Evolutionary conservation across 2,888 invertebrate genomes (phyloP), one percentile per base, ranked within the genome.

Genomic region (Temnothorax unifasciatus): DNA sequence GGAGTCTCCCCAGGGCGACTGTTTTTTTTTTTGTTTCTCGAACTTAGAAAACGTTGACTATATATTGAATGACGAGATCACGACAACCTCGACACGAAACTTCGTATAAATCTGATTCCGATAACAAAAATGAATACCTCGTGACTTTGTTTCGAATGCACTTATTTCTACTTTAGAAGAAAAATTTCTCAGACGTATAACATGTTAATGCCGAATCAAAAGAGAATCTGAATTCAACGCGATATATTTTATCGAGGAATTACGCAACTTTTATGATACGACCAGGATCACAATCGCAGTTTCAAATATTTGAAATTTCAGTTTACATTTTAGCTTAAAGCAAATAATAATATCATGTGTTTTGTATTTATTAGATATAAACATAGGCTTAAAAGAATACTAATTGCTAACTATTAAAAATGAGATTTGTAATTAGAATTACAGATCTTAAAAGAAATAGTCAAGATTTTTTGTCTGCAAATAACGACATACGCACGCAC

Each of bases 11-110:
- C 59, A 79, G 25, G 71, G 66, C 66, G 76, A 83, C 83, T 79
- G 76, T 84, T 88, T 75, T 57, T 41, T 57, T 41, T 61, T 88
- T 87, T 89, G 82, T 84, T 85, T 83, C 75, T 81, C 82, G 75
- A 73, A 84, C 75, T 69, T 74, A 64, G 68, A 76, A 69, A 61
- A 25, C 52, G 63, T 71, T 63, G 82, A 61, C 59, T 9, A 21
- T 71, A 71, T 79, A 57, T 79, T 50, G 8, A 79, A 25, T n/a
- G 29, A 68, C 29, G 18, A 77, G 54, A 77, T 68, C 29, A n/a
- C n/a, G 76, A 69, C 41, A 41, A 52, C 38, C 25, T 69, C 76
- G 52, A 38, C 41, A 44, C 21, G 59, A 44, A 34, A 29, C 68
- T 79, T 25, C 21, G 25, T 34, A 44, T 15, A 69, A 54, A 77